Evolutionary conservation across 2,888 invertebrate genomes (phyloP).

Genomic region (Altica lythri): DNA sequence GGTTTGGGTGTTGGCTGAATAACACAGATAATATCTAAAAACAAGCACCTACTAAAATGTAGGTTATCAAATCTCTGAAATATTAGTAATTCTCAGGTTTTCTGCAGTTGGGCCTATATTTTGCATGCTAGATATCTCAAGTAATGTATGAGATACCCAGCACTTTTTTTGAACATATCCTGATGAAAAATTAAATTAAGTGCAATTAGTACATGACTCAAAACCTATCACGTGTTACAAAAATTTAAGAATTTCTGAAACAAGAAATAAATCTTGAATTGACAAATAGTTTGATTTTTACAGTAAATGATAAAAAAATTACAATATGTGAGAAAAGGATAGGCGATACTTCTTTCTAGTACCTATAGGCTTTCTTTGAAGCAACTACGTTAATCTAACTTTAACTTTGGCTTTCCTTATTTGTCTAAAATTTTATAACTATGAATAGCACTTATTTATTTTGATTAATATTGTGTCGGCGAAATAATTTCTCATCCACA

Average conservation of each 20-base stretch:
- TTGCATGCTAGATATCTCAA: background rate
- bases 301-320: background rate
- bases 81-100: slow-evolving; percentile 23
- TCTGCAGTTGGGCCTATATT: slow-evolving; percentile 26
- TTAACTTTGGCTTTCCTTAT: slow-evolving; percentile 7
- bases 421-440: slow-evolving; percentile 2
- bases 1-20: no score
- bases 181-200: slow-evolving; percentile 47
- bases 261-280: background rate
- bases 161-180: slow-evolving; percentile 48
- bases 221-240: background rate
- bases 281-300: background rate
- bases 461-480: slow-evolving; percentile 3
- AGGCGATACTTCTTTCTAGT: slow-evolving; percentile 5
- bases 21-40: slow-evolving; percentile 19
- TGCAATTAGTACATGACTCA: slow-evolving; percentile 39
- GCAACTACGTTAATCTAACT: slow-evolving; percentile 9
- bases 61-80: slow-evolving; percentile 20
- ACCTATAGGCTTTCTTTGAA: no score
- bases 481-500: no score
- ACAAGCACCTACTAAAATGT: slow-evolving; percentile 32
- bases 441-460: slow-evolving; percentile 8
- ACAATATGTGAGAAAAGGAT: slow-evolving; percentile 10
- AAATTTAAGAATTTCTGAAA: background rate
- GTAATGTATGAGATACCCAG: background rate